These are phyloP conservation scores for Fregata magnificens DNA, from an alignment of 2,113 vertebrate genomes.

Conservation along the genomic window DNA sequence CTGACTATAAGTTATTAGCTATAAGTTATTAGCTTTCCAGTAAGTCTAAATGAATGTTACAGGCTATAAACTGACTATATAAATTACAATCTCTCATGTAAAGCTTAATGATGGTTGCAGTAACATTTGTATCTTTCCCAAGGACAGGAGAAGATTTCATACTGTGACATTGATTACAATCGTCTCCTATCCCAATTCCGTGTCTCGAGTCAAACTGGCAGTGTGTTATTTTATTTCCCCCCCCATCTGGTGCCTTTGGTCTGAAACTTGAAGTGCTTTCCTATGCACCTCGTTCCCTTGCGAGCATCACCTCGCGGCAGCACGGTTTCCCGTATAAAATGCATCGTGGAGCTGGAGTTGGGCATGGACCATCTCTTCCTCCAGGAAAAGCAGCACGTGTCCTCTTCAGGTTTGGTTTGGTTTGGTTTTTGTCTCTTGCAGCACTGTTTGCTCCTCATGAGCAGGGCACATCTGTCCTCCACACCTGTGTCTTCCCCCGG, in stretches of 20 bases:
- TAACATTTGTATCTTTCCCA: background rate
- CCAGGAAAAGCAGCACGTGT: background rate
- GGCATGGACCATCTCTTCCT: background rate
- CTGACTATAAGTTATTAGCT: slow-evolving; percentile 7
- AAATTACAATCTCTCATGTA: background rate
- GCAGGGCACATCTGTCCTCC: background rate
- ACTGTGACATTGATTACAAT: background rate
- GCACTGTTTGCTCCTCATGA: background rate
- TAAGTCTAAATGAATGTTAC: slow-evolving; percentile 17
- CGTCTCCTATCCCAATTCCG: background rate
- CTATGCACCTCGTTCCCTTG: accelerated
- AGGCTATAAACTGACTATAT: slow-evolving; percentile 6
- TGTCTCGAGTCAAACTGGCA: background rate
- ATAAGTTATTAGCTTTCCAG: slow-evolving; percentile 27
- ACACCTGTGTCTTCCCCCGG: too few species aligned
- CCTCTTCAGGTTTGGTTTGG: background rate
- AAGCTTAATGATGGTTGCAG: background rate
- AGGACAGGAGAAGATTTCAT: background rate
- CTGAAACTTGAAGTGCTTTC: background rate
- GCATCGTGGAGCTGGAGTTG: background rate
- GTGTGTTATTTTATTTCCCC: background rate
- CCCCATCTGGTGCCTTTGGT: background rate
- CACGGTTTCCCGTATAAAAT: background rate
- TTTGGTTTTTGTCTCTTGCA: background rate
- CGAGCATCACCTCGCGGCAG: accelerated